phyloP scores from a whole-genome alignment of 2,797 vertebrate genomes.

The Pipistrellus nathusii region DNA sequence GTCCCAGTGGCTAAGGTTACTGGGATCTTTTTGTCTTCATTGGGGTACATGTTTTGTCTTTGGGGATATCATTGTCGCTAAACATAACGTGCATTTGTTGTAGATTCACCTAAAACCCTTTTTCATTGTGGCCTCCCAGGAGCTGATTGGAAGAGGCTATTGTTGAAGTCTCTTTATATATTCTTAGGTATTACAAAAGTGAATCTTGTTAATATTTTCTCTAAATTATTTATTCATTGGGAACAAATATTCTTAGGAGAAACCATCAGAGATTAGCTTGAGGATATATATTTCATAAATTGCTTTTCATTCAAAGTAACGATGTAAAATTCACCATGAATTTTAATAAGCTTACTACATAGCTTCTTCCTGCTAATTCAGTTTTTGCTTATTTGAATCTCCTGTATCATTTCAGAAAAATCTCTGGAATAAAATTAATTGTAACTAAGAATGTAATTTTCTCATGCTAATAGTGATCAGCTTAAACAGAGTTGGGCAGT shows the following conservation, averaged over 20 bases:
- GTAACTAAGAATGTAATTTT: slow-evolving; percentile 68
- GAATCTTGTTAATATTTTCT: slow-evolving; percentile 58
- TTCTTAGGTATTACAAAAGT: slow-evolving; percentile 30
- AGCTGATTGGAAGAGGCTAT: background rate
- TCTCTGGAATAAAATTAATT: slow-evolving; percentile 65
- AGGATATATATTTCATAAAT: slow-evolving; percentile 64
- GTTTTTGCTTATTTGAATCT: slow-evolving; percentile 69
- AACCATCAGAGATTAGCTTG: slow-evolving; percentile 41
- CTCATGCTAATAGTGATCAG: slow-evolving; percentile 42
- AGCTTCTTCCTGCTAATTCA: slow-evolving; percentile 64
- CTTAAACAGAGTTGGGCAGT: slow-evolving; percentile 54
- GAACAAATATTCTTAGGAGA: slow-evolving; percentile 50
- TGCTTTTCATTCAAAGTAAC: slow-evolving; percentile 62
- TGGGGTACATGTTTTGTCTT: background rate
- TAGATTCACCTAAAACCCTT: background rate
- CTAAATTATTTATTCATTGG: slow-evolving; percentile 67
- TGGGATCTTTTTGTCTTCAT: background rate
- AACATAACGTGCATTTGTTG: background rate
- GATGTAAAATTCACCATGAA: slow-evolving; percentile 71
- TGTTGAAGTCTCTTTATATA: background rate
- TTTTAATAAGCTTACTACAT: slow-evolving; percentile 67
- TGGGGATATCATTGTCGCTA: background rate
- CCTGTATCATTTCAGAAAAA: slow-evolving; percentile 62
- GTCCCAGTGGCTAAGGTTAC: background rate
- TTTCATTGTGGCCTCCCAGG: background rate